A percentile compares a stretch with the other conserved stretches of the same genome.
Evolutionary conservation across 2,888 invertebrate genomes (phyloP).

Genomic region (Tiliacea citrago): DNA sequence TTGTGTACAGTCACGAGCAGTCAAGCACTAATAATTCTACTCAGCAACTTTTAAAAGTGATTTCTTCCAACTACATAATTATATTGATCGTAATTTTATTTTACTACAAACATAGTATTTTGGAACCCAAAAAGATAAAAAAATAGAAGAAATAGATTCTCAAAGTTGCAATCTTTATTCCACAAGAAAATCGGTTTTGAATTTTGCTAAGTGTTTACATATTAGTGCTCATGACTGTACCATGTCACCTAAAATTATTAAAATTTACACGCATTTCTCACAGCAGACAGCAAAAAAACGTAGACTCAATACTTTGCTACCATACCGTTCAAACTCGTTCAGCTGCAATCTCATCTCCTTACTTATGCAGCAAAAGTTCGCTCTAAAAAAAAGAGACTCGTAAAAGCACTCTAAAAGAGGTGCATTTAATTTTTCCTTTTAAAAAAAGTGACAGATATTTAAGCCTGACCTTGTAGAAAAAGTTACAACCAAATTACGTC

Average conservation of each 20-base stretch:
- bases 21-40: too few species aligned
- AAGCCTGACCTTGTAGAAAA: slow-evolving; percentile 13
- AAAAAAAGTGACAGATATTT: slow-evolving; percentile 19
- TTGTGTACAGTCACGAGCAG: too few species aligned
- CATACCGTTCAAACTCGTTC: slow-evolving; percentile 23
- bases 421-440: slow-evolving; percentile 33
- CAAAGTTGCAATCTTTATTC: too few species aligned
- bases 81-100: too few species aligned
- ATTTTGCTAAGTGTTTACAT: too few species aligned
- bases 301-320: not conserved
- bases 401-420: slow-evolving; percentile 38
- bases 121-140: too few species aligned
- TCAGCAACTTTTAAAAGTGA: too few species aligned
- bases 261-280: slow-evolving; percentile 18
- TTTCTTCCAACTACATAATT: too few species aligned
- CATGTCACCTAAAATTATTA: not conserved
- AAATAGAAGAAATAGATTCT: too few species aligned
- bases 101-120: too few species aligned
- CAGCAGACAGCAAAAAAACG: slow-evolving; percentile 5
- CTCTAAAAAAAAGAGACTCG: slow-evolving; percentile 23
- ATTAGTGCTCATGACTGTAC: too few species aligned
- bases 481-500: slow-evolving; percentile 26
- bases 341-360: slow-evolving; percentile 11
- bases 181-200: too few species aligned
- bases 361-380: slow-evolving; percentile 38